Base-by-base conservation (phyloP, 2,113 vertebrate genomes). In the Varanus salvator region DNA sequence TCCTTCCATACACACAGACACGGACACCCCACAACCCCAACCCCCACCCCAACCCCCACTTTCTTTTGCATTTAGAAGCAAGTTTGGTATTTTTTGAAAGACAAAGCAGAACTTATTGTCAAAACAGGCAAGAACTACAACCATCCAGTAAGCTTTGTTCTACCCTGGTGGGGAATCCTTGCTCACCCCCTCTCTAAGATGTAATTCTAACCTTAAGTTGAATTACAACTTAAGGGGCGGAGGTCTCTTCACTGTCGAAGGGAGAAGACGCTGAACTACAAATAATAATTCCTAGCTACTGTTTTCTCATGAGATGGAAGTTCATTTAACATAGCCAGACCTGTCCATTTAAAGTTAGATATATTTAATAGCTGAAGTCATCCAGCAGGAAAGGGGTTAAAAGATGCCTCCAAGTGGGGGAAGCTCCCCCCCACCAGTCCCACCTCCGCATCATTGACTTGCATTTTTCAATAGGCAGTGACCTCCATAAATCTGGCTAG, bases 401-500 rank as follows among this genome's bases (percentile, higher is more conserved):
- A 93, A 91, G 87, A 89, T 90, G 85, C 19, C 57, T 0, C 84
- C 23, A 81, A 76, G 54, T 91, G 93, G 78, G 88, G 88, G 92
- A 94, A 60, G 72, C 91, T 72, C 93, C 84, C 86, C 34, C 38
- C 34, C 54, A 44, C n/a, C 8, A 14, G 8, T 19, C 1, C 54
- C 34, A 17, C 52, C 60, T 9, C 92, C 38, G 4, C 50, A 54
- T 82, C 74, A 78, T 29, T 94, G 92, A 94, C 92, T 94, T 90
- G 93, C 88, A 82, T 95, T 95, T 96, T 94, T 85, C 64, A 90
- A 87, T 96, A 86, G 84, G 94, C 87, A 90, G 75, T 92, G 92
- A 91, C 92, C 95, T 72, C 94, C 87, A 90, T 96, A 96, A 97
- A 96, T 97, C 96, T 93, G 94, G 90, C 92, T 85, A 93, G 95